Evolutionary conservation across 1,140 invertebrate species (phyloP).

Genomic region (Babylonia areolata): DNA sequence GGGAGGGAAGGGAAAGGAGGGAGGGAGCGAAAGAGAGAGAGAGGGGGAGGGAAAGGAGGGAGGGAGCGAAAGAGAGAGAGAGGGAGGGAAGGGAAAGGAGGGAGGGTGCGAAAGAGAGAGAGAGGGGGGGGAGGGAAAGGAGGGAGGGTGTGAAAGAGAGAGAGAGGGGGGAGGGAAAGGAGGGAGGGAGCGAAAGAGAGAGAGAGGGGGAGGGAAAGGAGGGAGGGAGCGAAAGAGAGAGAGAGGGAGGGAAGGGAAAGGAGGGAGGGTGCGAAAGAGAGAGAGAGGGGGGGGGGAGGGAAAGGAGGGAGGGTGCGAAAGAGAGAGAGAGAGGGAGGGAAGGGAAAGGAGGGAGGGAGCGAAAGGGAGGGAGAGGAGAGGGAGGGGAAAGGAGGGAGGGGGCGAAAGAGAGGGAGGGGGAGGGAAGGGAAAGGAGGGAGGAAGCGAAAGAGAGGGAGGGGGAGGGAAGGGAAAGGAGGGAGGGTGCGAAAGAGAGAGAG

Average conservation of each 20-base stretch:
- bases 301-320: background rate
- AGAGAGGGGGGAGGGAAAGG: background rate
- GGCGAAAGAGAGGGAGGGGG: background rate
- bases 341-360: background rate
- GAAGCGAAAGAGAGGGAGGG: background rate
- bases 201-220: background rate
- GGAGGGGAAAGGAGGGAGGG: background rate
- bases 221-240: background rate
- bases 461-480: too few species aligned
- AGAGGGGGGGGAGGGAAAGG: background rate
- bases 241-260: background rate
- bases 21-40: too few species aligned
- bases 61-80: background rate
- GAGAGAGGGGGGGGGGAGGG: background rate
- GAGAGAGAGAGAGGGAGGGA: background rate
- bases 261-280: background rate
- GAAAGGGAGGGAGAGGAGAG: slow-evolving; percentile 9
- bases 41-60: background rate
- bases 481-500: too few species aligned
- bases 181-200: background rate
- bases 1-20: too few species aligned
- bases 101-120: background rate
- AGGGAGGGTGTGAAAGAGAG: background rate
- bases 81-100: background rate
- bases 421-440: background rate